phyloP scores from a whole-genome alignment of 1,140 invertebrate species.

The Plectrocnemia conspersa region DNA sequence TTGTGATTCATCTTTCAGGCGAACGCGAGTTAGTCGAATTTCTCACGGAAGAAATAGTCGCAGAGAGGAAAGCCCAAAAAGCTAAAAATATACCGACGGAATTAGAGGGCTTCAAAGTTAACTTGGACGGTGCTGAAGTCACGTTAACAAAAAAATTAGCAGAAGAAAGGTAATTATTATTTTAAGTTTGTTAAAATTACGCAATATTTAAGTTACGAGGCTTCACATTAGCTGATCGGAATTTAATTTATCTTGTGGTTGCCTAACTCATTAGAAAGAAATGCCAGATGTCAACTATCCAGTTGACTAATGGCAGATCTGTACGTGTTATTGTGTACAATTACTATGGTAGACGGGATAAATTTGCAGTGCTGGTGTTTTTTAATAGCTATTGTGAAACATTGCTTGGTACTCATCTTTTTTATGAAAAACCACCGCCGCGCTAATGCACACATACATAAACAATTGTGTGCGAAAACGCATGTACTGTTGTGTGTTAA shows the following conservation, averaged over 20 bases:
- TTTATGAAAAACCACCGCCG: too few relatives aligned
- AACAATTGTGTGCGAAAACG: neutral
- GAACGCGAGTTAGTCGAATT: slow-evolving; percentile 84
- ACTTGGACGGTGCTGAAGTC: slow-evolving; percentile 72
- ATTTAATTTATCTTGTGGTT: neutral
- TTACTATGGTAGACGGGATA: too few relatives aligned
- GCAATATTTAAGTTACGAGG: slow-evolving; percentile 2
- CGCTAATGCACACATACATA: too few relatives aligned
- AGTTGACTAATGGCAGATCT: too few relatives aligned
- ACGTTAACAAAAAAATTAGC: slow-evolving; percentile 66
- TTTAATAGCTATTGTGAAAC: too few relatives aligned
- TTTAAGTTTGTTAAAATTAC: slow-evolving; percentile 5
- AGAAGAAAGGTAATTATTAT: slow-evolving; percentile 67
- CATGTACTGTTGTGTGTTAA: neutral
- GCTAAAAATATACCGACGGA: slow-evolving; percentile 67
- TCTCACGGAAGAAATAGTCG: slow-evolving; percentile 80
- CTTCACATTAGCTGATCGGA: neutral
- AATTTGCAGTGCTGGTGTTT: too few relatives aligned
- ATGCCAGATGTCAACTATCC: too few relatives aligned
- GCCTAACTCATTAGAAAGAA: neutral
- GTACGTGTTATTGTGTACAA: too few relatives aligned
- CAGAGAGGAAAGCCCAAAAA: slow-evolving; percentile 78
- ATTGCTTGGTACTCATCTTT: too few relatives aligned
- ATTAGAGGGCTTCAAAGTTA: slow-evolving; percentile 73
- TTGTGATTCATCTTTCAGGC: slow-evolving; percentile 56